These are phyloP conservation scores for Scrobipalpa atriplicella DNA, from an alignment of 2,888 invertebrate genomes.

Conservation along the genomic window DNA sequence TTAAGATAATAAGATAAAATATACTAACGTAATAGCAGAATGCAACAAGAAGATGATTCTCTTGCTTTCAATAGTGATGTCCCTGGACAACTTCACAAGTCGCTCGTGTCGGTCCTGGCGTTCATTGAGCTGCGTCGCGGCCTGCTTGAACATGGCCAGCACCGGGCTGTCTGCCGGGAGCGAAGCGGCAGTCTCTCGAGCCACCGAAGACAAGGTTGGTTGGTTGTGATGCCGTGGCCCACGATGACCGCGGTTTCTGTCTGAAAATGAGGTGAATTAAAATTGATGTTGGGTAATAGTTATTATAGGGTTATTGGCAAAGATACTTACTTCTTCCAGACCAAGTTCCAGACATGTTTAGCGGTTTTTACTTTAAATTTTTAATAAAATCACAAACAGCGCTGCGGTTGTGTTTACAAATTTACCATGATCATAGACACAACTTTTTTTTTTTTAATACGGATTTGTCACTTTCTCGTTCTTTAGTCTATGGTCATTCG, in stretches of 20 bases:
- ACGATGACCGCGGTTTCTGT: constrained; percentile 55
- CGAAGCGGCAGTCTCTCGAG: constrained; percentile 57
- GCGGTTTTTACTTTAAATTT: not conserved
- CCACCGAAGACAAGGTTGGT: constrained; percentile 58
- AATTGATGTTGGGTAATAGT: not conserved
- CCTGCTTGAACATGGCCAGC: constrained; percentile 85
- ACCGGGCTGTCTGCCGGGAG: constrained; percentile 74
- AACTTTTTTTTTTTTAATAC: not conserved
- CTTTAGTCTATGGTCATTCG: constrained; percentile 1
- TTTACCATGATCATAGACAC: not conserved
- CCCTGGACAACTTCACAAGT: constrained; percentile 90
- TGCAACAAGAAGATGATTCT: constrained; percentile 94
- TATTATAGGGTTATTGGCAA: not conserved
- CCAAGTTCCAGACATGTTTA: constrained; percentile 15
- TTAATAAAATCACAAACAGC: not conserved
- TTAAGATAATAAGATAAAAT: not conserved
- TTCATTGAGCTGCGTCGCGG: constrained; percentile 85
- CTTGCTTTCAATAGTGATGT: constrained; percentile 95
- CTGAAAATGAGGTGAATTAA: constrained; percentile 39
- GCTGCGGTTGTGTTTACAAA: not conserved
- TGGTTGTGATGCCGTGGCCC: constrained; percentile 51
- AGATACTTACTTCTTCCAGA: constrained; percentile 15
- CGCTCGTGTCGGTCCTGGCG: constrained; percentile 93
- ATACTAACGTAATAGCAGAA: constrained; percentile 82
- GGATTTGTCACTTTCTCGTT: not conserved